Evolutionary conservation across 2,113 vertebrate genomes (phyloP), one percentile per base, ranked within the genome.

Genomic region (Ophiodon elongatus): DNA sequence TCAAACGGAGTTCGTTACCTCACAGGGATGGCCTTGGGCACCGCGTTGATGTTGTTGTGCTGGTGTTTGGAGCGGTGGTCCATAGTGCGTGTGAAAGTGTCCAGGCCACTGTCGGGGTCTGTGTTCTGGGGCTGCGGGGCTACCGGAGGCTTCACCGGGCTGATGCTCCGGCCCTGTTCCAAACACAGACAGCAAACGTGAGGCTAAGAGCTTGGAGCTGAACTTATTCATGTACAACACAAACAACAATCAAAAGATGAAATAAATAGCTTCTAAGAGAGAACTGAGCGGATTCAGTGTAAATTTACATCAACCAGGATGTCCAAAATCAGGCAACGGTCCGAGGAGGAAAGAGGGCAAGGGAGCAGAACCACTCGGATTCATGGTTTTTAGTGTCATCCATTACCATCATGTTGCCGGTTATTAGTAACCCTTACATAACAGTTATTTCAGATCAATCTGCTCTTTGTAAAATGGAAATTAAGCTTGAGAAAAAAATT

Each of bases 11-110:
- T n/a, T 35, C 3, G 21, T 83, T 93, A 99, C 98, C 98, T 99
- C 88, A 99, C 97, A 17, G 98, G 98, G 91, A 99, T 95, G 89
- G 98, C 97, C 94, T 98, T 98, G 91, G 98, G 97, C 78, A 97
- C 95, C 52, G 97, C 94, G 76, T 96, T 97, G 89, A 97, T 86
- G 72, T 95, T 99, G 92, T 99, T 99, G 84, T 97, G 94, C 93
- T 97, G 98, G 92, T 97, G 97, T 89, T 98, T 98, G 75, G 97
- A 93, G 75, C 97, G 97, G 88, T 93, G 91, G 65, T 98, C 97
- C 2, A 94, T 80, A n/a, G 96, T 97, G 80, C 96, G 92, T 10
- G 96, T 95, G 90, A 97, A 97, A 2, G 96, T 96, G 85, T 98
- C 98, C 79, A 97, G 84, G 25, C 96, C 96, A 31, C 96, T 96